A percentile compares a stretch with the other conserved stretches of the same genome.
Evolutionary conservation across 2,113 vertebrate species (phyloP).

Genomic region (Bettongia penicillata): DNA sequence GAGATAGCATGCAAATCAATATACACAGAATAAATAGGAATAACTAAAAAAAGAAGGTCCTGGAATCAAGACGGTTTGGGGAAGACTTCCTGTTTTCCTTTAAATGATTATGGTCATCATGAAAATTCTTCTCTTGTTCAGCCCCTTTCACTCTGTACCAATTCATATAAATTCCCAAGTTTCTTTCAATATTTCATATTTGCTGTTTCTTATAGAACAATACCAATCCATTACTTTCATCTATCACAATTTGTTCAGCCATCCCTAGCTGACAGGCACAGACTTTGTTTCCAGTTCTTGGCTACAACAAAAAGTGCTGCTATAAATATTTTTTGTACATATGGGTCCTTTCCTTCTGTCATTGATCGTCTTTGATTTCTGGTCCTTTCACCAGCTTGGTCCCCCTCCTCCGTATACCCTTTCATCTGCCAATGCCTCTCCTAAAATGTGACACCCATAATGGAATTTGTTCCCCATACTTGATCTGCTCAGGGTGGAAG

Average conservation of each 20-base stretch:
- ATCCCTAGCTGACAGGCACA: not conserved
- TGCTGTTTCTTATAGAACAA: not conserved
- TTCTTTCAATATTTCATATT: not conserved
- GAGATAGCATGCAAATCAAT: not conserved
- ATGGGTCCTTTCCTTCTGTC: not conserved
- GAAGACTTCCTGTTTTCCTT: not conserved
- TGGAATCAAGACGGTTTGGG: not conserved
- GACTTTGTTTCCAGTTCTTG: not conserved
- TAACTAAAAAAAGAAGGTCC: not conserved
- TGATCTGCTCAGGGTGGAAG: not conserved
- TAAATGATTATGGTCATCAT: not conserved
- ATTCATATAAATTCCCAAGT: not conserved
- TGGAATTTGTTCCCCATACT: not conserved
- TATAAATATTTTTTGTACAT: not conserved
- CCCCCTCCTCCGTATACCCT: not conserved
- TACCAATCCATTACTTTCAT: not conserved
- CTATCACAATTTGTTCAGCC: not conserved
- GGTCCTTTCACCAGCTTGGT: not conserved
- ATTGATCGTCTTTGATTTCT: not conserved
- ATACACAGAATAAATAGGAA: not conserved
- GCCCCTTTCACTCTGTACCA: not conserved
- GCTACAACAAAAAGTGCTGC: not conserved
- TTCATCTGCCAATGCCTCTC: not conserved
- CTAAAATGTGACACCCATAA: not conserved
- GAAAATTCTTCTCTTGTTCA: not conserved